Percentiles rank a stretch among this genome's conserved stretches.
phyloP scores from a whole-genome alignment of 1,140 invertebrate species.

The Ooceraea biroi region DNA sequence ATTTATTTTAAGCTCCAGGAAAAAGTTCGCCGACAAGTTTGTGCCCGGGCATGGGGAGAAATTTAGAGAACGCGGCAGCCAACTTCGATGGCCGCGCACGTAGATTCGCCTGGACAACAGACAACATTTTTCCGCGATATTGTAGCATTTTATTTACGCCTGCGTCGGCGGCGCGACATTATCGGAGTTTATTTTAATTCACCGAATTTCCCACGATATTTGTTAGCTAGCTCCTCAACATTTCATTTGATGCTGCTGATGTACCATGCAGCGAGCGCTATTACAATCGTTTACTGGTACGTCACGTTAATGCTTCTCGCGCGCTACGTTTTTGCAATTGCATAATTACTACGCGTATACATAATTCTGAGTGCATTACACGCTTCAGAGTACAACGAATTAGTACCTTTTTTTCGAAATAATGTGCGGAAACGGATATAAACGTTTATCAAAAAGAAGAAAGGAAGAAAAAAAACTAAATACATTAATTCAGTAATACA shows the following conservation, averaged over 20 bases:
- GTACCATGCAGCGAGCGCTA: neutral
- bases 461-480: neutral
- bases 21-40: conserved; percentile 32
- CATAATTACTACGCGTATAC: neutral
- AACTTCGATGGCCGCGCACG: neutral
- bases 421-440: neutral
- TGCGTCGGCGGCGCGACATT: neutral
- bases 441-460: too few species aligned
- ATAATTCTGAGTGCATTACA: conserved; percentile 2
- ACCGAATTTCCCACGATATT: conserved; percentile 44
- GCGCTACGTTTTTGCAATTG: neutral
- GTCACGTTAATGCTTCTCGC: conserved; percentile 14
- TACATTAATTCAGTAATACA: neutral
- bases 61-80: conserved; percentile 31
- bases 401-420: neutral
- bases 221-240: conserved; percentile 3
- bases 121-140: conserved; percentile 16
- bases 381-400: neutral
- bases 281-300: conserved; percentile 13
- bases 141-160: conserved; percentile 14
- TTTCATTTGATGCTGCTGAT: conserved; percentile 9
- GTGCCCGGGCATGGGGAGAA: neutral
- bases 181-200: conserved; percentile 40
- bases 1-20: neutral
- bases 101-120: neutral